A percentile compares a stretch with the other conserved stretches of the same genome.
Conservation (phyloP, 1,140 invertebrate genomes). For the Neuroterus valhalla region DNA sequence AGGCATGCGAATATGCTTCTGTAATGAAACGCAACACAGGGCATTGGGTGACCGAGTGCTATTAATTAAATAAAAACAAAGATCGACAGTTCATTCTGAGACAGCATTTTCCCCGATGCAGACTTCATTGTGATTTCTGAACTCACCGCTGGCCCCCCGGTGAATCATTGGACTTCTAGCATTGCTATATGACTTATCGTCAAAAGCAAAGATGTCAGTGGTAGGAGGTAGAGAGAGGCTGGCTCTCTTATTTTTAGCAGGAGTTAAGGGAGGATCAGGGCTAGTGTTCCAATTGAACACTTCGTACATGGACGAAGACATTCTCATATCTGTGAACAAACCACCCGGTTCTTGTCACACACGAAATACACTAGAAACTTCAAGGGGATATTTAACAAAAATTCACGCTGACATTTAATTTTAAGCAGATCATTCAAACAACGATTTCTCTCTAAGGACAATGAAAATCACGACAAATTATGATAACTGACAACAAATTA, state of each 20-base stretch:
- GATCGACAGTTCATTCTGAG: constrained; percentile 48
- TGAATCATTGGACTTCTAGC: constrained; percentile 70
- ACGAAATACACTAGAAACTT: not conserved
- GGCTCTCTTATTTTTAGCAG: constrained; percentile 73
- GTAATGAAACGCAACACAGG: not conserved
- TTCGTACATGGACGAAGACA: constrained; percentile 85
- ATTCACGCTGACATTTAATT: too few species aligned
- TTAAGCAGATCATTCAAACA: too few species aligned
- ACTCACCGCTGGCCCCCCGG: constrained; percentile 72
- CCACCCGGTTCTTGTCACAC: constrained; percentile 46
- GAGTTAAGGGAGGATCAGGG: constrained; percentile 72
- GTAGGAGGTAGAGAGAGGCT: constrained; percentile 73
- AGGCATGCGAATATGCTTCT: constrained; percentile 25
- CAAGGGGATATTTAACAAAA: too few species aligned
- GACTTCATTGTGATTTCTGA: constrained; percentile 53
- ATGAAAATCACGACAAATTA: too few species aligned
- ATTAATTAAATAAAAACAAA: constrained; percentile 43
- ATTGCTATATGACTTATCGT: constrained; percentile 72
- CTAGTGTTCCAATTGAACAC: constrained; percentile 82
- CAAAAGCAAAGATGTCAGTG: constrained; percentile 75
- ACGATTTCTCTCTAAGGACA: too few species aligned
- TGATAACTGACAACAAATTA: too few species aligned
- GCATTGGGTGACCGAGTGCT: constrained; percentile 2
- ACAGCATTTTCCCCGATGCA: constrained; percentile 56
- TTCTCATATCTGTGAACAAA: constrained; percentile 80